Evolutionary conservation across 2,797 vertebrate genomes (phyloP), one percentile per base, ranked within the genome.

Genomic region (Propithecus perrieri): DNA sequence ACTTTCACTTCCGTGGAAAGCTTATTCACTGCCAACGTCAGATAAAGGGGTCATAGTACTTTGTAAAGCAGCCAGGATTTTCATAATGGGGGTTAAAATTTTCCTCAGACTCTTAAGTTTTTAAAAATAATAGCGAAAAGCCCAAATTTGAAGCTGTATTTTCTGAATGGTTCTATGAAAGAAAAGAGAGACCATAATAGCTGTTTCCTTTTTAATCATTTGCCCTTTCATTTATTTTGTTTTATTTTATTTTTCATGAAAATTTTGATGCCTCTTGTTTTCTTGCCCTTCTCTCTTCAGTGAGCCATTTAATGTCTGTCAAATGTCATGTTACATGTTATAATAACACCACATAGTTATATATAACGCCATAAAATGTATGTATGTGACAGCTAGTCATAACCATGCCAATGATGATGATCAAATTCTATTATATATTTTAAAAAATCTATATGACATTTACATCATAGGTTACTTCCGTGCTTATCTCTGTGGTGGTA

Each of bases 221-320:
- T 95, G 87, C 72, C 92, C 87, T 97, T 95, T 86, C 48, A 80
- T 81, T 94, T 94, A 80, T 94, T 96, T 96, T 93, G 83, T 78
- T 74, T 95, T 95, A 67, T 85, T 89, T 94, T 94, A 85, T 93
- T 97, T 97, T 97, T 95, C 57, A 84, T 86, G 87, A 92, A 94
- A 94, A 96, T 50, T 94, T 94, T 93, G 76, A 83, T 95, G 69
- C 35, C 28, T 97, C 59, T 89, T 75, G 43, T 95, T 61, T 97
- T 69, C 10, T 33, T 93, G 94, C 69, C 85, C 93, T 95, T 76
- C 96, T 95, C 75, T 94, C 83, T 96, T 97, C 55, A 91, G 94
- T 88, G 65, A 95, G 63, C 90, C 92, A 85, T 97, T 97, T 95
- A 92, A 55, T 74, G 88, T 94, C 91, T 96, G 89, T 97, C 96